Evolutionary conservation across 2,888 invertebrate species (phyloP).

Genomic region (Leptinotarsa haldemani): DNA sequence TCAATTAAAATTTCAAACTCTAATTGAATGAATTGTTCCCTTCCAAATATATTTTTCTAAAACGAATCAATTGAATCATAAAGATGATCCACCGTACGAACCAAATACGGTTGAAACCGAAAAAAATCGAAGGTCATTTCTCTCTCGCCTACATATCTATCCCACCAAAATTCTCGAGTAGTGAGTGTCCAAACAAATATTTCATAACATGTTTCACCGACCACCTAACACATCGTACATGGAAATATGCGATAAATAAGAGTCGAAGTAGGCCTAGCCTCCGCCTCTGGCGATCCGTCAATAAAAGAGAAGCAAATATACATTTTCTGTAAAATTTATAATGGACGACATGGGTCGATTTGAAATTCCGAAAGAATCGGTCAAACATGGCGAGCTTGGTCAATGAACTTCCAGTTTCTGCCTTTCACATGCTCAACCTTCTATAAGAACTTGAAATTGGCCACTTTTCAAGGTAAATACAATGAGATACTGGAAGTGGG

Average conservation of each 20-base stretch:
- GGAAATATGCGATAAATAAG: neutral
- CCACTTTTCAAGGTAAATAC: slow-evolving; percentile 20
- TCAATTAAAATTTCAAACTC: too few species aligned
- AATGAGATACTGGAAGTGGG: neutral
- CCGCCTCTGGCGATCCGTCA: slow-evolving; percentile 11
- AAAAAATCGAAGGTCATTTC: slow-evolving; percentile 2
- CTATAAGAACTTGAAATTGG: slow-evolving; percentile 42
- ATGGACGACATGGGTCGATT: slow-evolving; percentile 27
- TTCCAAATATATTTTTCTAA: too few species aligned
- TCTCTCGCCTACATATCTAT: neutral
- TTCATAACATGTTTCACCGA: neutral
- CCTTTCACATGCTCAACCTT: slow-evolving; percentile 43
- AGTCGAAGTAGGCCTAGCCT: slow-evolving; percentile 10
- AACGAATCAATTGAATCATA: too few species aligned
- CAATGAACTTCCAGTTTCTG: slow-evolving; percentile 44
- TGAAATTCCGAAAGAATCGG: slow-evolving; percentile 46
- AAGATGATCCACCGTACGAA: too few species aligned
- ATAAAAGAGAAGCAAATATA: slow-evolving; percentile 9
- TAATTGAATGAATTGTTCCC: too few species aligned
- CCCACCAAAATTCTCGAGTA: slow-evolving; percentile 3
- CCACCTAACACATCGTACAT: neutral
- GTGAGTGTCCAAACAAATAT: neutral
- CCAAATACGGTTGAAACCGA: neutral
- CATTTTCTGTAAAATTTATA: slow-evolving; percentile 25
- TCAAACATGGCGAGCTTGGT: slow-evolving; percentile 47